A percentile compares a stretch with the other conserved stretches of the same genome.
Conservation (phyloP, 2,888 invertebrate species). For the Argyra leucocephala region DNA sequence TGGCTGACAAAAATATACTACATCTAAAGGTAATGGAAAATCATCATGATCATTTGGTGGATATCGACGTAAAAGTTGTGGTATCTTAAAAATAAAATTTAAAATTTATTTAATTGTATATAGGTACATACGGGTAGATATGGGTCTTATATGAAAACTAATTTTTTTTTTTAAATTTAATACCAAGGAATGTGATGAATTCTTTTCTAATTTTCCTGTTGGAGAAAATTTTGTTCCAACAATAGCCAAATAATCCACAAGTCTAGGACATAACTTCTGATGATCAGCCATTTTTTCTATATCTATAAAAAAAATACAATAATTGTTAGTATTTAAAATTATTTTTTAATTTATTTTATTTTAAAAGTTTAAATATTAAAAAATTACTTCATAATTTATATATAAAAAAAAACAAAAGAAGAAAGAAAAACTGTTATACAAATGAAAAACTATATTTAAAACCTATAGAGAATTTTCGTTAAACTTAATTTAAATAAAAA, state of each 20-base stretch:
- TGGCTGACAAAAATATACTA: conserved; percentile 99
- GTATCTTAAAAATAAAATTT: conserved; percentile 54
- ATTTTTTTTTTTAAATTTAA: not conserved
- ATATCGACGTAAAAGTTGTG: conserved; percentile 89
- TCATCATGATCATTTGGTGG: conserved; percentile 93
- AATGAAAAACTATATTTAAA: no score
- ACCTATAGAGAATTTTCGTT: no score
- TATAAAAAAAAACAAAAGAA: no score
- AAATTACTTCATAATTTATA: no score
- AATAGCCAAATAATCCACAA: conserved; percentile 94
- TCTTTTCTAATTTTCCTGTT: conserved; percentile 32
- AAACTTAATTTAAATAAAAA: no score
- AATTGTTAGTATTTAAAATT: no score
- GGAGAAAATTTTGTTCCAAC: conserved; percentile 77
- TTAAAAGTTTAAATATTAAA: no score
- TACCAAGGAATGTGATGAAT: not conserved
- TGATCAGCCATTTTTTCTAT: conserved; percentile 45
- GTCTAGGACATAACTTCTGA: conserved; percentile 73
- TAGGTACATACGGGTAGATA: not conserved
- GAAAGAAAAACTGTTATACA: no score
- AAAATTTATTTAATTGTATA: no score
- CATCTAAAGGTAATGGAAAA: conserved; percentile 93
- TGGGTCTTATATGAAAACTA: no score
- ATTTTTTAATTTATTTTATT: no score
- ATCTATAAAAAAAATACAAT: no score